A percentile compares a stretch with the other conserved stretches of the same genome.
phyloP scores from a whole-genome alignment of 1,140 invertebrate species.

The Drosophila quadrilineata region DNA sequence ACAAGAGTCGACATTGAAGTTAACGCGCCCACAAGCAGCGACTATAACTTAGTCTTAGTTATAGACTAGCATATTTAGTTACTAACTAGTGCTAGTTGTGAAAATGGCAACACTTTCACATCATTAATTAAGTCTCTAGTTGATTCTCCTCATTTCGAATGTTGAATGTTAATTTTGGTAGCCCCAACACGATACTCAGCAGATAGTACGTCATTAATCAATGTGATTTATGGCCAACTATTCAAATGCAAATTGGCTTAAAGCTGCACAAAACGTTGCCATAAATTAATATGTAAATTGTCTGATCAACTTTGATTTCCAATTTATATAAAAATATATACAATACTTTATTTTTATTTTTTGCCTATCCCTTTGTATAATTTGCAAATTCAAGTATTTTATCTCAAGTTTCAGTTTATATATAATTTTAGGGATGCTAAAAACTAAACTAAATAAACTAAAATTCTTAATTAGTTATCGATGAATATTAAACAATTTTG shows the following conservation, averaged over 20 bases:
- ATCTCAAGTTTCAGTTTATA: background rate
- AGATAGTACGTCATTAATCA: constrained; percentile 56
- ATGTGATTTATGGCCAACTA: constrained; percentile 58
- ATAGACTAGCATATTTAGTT: too few relatives aligned
- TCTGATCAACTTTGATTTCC: constrained; percentile 9
- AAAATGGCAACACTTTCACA: constrained; percentile 51
- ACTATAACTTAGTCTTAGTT: too few relatives aligned
- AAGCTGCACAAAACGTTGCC: constrained; percentile 16
- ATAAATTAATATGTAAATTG: constrained; percentile 40
- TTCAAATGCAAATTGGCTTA: constrained; percentile 34
- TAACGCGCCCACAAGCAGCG: constrained; percentile 14
- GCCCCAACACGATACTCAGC: constrained; percentile 48
- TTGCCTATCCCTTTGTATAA: background rate
- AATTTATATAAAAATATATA: too few relatives aligned
- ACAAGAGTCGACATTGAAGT: constrained; percentile 11
- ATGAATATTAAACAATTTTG: too few relatives aligned
- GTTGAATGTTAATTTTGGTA: constrained; percentile 40
- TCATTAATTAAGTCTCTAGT: constrained; percentile 58
- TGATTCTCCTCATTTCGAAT: too few relatives aligned
- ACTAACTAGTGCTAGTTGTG: background rate
- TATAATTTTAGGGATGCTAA: too few relatives aligned
- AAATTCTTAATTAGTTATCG: too few relatives aligned
- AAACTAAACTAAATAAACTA: too few relatives aligned
- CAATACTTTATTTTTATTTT: too few relatives aligned
- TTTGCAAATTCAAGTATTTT: constrained; percentile 20